Evolutionary conservation across 1,140 invertebrate species (phyloP).

Genomic region (Brachionus plicatilis): DNA sequence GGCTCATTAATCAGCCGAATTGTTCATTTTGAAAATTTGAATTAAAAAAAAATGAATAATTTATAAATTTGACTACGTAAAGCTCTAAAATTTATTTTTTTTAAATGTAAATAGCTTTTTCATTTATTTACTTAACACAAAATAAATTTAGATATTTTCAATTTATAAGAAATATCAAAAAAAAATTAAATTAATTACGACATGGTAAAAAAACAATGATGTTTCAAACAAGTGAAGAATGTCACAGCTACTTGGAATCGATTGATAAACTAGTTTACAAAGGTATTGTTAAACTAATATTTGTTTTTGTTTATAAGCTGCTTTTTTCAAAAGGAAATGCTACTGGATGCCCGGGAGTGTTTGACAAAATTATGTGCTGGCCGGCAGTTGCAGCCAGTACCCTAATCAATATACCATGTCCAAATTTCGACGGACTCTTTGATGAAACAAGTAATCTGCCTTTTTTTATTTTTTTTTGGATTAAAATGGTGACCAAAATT

Average conservation of each 20-base stretch:
- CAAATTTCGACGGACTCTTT: slow-evolving; percentile 25
- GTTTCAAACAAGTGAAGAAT: background rate
- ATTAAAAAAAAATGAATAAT: background rate
- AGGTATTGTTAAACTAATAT: background rate
- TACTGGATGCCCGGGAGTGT: background rate
- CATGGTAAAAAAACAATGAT: slow-evolving; percentile 13
- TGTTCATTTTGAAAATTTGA: background rate
- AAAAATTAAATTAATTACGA: background rate
- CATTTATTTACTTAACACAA: background rate
- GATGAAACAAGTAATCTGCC: background rate
- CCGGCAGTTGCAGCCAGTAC: background rate
- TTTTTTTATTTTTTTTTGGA: background rate
- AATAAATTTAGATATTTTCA: background rate
- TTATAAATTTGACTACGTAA: background rate
- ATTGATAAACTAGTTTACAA: slow-evolving; percentile 14
- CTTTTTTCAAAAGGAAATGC: background rate
- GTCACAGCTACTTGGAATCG: background rate
- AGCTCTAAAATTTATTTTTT: background rate
- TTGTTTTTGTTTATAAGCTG: background rate
- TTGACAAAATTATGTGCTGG: slow-evolving; percentile 33
- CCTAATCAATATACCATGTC: background rate
- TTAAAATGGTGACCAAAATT: too few species aligned
- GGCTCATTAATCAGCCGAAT: background rate
- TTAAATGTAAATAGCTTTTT: slow-evolving; percentile 1
- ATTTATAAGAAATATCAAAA: background rate